phyloP scores from a whole-genome alignment of 2,797 vertebrate genomes.

The Sebastes steindachneri region DNA sequence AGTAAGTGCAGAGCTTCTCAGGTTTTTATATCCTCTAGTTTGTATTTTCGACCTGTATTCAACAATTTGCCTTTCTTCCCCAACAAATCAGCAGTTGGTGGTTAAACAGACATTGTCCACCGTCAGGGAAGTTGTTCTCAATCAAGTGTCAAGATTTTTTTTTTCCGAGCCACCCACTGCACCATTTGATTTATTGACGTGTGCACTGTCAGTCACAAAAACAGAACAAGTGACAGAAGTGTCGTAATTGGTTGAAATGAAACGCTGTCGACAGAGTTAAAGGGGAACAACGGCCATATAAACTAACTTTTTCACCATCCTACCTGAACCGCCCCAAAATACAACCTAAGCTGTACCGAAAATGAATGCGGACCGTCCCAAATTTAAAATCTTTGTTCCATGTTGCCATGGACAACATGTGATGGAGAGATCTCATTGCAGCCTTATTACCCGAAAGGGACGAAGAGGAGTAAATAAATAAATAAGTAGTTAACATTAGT shows the following conservation, averaged over 20 bases:
- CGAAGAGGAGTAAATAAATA: accelerated
- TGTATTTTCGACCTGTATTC: background rate
- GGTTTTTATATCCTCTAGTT: background rate
- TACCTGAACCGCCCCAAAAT: no score
- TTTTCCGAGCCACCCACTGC: conserved; percentile 3
- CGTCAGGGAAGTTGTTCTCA: background rate
- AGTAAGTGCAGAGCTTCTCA: background rate
- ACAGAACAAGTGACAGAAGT: background rate
- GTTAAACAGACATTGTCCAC: background rate
- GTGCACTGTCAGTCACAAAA: conserved; percentile 5
- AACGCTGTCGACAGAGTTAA: background rate
- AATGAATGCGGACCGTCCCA: no score
- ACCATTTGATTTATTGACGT: conserved; percentile 40
- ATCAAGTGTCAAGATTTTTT: background rate
- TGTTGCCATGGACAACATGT: accelerated
- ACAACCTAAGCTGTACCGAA: no score
- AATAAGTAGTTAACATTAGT: no score
- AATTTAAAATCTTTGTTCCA: no score
- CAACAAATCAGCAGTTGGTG: background rate
- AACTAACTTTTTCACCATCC: no score
- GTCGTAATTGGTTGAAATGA: background rate
- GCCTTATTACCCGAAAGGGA: no score
- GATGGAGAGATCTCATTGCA: no score
- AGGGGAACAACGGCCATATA: accelerated
- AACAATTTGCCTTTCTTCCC: background rate